Base-by-base conservation (phyloP, 2,888 invertebrate species). In the Strigamia transsilvanica region DNA sequence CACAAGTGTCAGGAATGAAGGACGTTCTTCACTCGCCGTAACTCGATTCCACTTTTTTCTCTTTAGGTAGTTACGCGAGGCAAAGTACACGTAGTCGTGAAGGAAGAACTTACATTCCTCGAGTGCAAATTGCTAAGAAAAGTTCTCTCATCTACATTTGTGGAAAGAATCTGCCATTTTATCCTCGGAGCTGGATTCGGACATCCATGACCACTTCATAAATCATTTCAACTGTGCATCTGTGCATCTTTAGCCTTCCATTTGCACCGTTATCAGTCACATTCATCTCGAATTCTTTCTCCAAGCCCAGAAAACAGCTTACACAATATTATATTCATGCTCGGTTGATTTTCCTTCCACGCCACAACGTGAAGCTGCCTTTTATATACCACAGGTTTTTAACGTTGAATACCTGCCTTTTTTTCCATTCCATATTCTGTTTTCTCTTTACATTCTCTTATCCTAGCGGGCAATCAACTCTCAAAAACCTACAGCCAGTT, bases 201-300 rank as follows among this genome's bases (percentile, higher is more conserved):
- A 56, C 56, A 56, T 56, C 56, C 56, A 56, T 56, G 56, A 56
- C 56, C 56, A 56, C 56, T 56, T 56, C n/a, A 56, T 56, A 56
- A 56, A 56, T 56, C 56, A 56, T 56, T 56, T 56, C 56, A 56
- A 56, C 56, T 56, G 21, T 18, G 56, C 56, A 56, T 56, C 56
- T 56, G 56, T 21, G 21, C 56, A 56, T 21, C 56, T 56, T 56
- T 56, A 56, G 56, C 56, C 56, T 18, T 56, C 56, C 56, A 56
- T 56, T 56, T 56, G 18, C 56, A 56, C n/a, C 56, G 56, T 56
- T 56, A 56, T 56, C 56, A 56, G 6, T 21, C 56, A 56, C 56
- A 56, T 18, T 56, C 56, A 56, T 56, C 56, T 56, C 21, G 56
- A 56, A 56, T 56, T 56, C 56, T 56, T 56, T 56, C 56, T 56